These are phyloP conservation scores for Epiperipatus broadwayi DNA, from an alignment of 2,888 invertebrate species.

Conservation along the genomic window DNA sequence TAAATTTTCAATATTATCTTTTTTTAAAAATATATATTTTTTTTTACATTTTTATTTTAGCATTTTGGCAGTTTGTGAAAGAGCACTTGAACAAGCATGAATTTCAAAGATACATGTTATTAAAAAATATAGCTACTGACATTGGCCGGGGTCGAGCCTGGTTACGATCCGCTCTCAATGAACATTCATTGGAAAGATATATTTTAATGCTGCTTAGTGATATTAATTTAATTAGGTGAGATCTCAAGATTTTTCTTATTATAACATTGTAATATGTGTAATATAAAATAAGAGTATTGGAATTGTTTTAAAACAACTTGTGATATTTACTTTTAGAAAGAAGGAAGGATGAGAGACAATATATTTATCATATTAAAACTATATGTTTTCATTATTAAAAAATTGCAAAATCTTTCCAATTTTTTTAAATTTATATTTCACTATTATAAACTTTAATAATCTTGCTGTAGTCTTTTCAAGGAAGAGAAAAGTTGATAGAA, in stretches of 20 bases:
- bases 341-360: too few species aligned
- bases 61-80: constrained; percentile 31
- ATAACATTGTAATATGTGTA: not conserved
- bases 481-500: too few species aligned
- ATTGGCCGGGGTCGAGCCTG: constrained; percentile 68
- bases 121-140: constrained; percentile 48
- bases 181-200: constrained; percentile 53
- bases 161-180: constrained; percentile 71
- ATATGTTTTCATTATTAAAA: too few species aligned
- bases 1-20: constrained; percentile 1
- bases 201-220: constrained; percentile 13
- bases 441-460: too few species aligned
- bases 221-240: not conserved
- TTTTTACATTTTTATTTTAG: constrained; percentile 12
- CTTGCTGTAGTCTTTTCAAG: too few species aligned
- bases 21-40: not conserved
- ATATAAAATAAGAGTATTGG: not conserved
- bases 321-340: too few species aligned
- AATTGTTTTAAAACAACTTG: not conserved
- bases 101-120: constrained; percentile 55
- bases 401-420: too few species aligned
- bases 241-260: not conserved
- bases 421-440: too few species aligned
- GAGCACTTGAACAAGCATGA: constrained; percentile 65
- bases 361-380: too few species aligned